phyloP scores from a whole-genome alignment of 2,797 vertebrate species.

The Epinephelus malabaricus region DNA sequence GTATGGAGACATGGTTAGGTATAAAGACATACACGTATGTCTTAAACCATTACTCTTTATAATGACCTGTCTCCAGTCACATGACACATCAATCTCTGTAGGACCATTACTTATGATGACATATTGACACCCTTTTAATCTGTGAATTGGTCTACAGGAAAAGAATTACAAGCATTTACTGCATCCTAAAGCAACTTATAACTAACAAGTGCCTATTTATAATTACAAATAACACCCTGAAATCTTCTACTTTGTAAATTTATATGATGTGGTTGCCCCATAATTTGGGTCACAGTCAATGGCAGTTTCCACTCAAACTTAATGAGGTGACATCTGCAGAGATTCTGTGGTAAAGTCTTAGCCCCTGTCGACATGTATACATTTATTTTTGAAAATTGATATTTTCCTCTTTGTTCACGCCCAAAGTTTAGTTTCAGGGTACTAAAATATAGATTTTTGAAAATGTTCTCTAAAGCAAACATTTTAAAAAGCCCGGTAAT shows the following conservation, averaged over 20 bases:
- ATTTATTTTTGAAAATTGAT: too few relatives aligned
- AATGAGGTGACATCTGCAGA: too few relatives aligned
- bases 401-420: too few relatives aligned
- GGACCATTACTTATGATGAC: background rate
- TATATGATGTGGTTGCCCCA: background rate
- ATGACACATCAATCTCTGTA: background rate
- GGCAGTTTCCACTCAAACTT: too few relatives aligned
- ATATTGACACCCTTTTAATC: background rate
- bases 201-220: background rate
- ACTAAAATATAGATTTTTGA: too few relatives aligned
- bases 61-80: conserved; percentile 4
- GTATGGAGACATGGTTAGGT: background rate
- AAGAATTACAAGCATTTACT: background rate
- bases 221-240: background rate
- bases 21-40: conserved; percentile 1
- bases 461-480: too few relatives aligned
- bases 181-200: background rate
- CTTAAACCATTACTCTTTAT: background rate
- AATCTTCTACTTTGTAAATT: too few relatives aligned
- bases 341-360: too few relatives aligned
- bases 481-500: too few relatives aligned
- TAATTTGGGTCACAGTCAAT: too few relatives aligned
- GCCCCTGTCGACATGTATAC: too few relatives aligned
- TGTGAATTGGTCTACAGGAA: background rate
- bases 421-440: too few relatives aligned